phyloP scores from a whole-genome alignment of 2,888 invertebrate species.

The Lasioglossum pauxillum region DNA sequence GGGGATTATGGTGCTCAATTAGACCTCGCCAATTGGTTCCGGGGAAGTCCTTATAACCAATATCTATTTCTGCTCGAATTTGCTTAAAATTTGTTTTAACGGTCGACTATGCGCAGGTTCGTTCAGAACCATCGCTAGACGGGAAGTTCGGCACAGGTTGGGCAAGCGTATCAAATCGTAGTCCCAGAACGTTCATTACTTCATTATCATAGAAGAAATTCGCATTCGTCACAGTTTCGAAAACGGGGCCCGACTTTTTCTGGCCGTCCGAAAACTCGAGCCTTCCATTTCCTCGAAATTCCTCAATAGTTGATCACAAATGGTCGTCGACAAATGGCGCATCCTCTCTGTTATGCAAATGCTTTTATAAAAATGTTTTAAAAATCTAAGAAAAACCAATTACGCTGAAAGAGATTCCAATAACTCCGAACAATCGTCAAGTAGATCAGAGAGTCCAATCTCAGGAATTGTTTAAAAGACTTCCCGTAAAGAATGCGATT shows the following conservation, averaged over 20 bases:
- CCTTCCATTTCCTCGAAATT: background rate
- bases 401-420: background rate
- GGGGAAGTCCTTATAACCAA: background rate
- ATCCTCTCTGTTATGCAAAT: background rate
- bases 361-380: background rate
- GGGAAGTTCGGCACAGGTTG: slow-evolving; percentile 13
- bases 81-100: background rate
- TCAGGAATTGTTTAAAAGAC: background rate
- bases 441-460: background rate
- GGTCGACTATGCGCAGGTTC: background rate
- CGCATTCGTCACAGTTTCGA: slow-evolving; percentile 68
- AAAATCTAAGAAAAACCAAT: background rate
- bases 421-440: background rate
- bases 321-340: too few species aligned
- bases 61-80: background rate
- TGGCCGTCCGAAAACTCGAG: background rate
- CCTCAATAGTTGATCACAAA: background rate
- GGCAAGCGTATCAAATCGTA: slow-evolving; percentile 75
- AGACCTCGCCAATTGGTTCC: too few species aligned
- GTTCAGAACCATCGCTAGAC: slow-evolving; percentile 33
- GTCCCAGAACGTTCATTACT: slow-evolving; percentile 78
- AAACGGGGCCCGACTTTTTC: background rate
- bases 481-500: background rate
- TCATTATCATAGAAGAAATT: slow-evolving; percentile 78
- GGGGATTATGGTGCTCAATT: too few species aligned